phyloP scores from a whole-genome alignment of 2,888 invertebrate genomes.

The Andrena chrysosceles region DNA sequence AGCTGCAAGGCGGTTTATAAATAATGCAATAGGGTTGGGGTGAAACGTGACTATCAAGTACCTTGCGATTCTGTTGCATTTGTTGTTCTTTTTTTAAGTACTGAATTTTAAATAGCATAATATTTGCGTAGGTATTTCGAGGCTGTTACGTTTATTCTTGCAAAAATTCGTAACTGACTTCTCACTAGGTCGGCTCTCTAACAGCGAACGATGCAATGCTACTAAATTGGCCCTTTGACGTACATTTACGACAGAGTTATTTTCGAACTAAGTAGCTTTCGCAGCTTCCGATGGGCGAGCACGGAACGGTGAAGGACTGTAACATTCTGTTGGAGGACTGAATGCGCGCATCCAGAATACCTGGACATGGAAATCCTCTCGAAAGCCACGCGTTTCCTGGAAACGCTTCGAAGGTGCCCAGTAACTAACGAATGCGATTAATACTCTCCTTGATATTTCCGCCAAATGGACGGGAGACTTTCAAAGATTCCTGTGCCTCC shows the following conservation, averaged over 20 bases:
- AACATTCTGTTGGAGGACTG: not conserved
- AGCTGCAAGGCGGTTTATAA: not conserved
- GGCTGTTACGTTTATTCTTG: not conserved
- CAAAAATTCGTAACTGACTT: conserved; percentile 19
- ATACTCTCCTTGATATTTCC: conserved; percentile 8
- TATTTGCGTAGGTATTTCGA: not conserved
- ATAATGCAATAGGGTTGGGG: not conserved
- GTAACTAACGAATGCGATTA: conserved; percentile 6
- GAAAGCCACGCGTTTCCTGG: conserved; percentile 5
- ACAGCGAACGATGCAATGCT: not conserved
- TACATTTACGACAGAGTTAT: not conserved
- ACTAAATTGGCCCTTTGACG: conserved; percentile 15
- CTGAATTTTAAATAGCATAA: not conserved
- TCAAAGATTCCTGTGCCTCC: conserved; percentile 23
- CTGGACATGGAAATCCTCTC: conserved; percentile 3
- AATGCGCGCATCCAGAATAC: not conserved
- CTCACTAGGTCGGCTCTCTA: not conserved
- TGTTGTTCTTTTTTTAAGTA: not conserved
- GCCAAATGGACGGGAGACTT: conserved; percentile 15
- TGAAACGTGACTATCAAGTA: not conserved
- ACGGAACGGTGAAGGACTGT: conserved; percentile 31
- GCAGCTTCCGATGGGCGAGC: conserved; percentile 9
- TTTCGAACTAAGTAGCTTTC: conserved; percentile 22
- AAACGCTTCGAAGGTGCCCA: not conserved
- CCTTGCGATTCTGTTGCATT: not conserved